Base-by-base conservation (phyloP, 2,797 vertebrate genomes). In the Pachyuromys duprasi region DNA sequence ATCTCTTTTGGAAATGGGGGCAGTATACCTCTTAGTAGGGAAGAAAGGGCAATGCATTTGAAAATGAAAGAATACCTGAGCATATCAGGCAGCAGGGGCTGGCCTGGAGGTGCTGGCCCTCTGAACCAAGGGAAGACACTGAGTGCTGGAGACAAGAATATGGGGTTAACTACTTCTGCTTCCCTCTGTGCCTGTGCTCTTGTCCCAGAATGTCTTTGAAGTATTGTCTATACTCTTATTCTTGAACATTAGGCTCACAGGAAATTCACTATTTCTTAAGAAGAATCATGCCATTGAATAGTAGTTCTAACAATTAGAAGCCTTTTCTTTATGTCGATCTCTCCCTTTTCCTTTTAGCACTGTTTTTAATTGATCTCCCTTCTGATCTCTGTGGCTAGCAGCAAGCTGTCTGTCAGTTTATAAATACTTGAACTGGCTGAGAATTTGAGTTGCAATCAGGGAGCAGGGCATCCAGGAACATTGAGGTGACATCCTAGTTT, bases 41-140 rank as follows among this genome's bases (percentile, higher is more conserved):
- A 93, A 81, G 49, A 94, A 63, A 96, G 14, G 26, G 17, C 45
- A 82, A 94, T 70, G 4, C 2, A 62, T 93, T 80, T 86, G 1
- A 1, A 42, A 39, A 33, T 62, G 8, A 95, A 79, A 76, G n/a
- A 62, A 28, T 70, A 9, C 55, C 28, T 88, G 49, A 33, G 18
- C 55, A 72, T 45, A 14, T 0, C 49, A 31, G 75, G 86, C 55
- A 89, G 63, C 28, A 24, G 26, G 65, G 74, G 55, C 63, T 60
- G 4, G 49, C 49, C 49, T 67, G 33, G 42, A 78, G 15, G 20
- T 36, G 17, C 4, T 36, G 36, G 67, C 39, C 20, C 13, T 72
- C 69, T 65, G 49, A 36, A 17, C 26, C 24, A 20, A 55, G 26
- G 22, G 45, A 63, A 33, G 24, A 39, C 24, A 31, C 14, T 28